A percentile compares a stretch with the other conserved stretches of the same genome.
Conservation (phyloP, 1,140 invertebrate genomes). For the Scaptomyza montana region DNA sequence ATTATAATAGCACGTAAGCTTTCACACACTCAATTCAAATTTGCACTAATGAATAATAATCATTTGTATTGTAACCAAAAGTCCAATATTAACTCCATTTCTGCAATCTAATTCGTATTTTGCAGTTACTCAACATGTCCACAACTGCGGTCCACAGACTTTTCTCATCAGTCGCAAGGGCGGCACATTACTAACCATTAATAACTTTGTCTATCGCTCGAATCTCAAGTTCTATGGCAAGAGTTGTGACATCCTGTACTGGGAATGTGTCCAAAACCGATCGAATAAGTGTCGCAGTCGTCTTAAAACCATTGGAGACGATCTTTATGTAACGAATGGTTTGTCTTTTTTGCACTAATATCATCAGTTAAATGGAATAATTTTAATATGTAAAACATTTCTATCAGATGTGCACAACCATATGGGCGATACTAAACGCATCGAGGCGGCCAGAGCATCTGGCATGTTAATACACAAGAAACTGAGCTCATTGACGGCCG, state of each 20-base stretch:
- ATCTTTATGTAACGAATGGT: constrained; percentile 83
- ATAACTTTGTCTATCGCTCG: constrained; percentile 82
- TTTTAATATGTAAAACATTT: neutral
- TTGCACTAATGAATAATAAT: neutral
- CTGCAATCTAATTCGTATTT: constrained; percentile 24
- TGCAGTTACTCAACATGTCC: constrained; percentile 74
- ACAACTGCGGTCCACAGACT: constrained; percentile 75
- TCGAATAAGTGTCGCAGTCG: constrained; percentile 80
- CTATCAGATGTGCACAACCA: constrained; percentile 78
- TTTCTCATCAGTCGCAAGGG: constrained; percentile 83
- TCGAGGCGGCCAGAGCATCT: constrained; percentile 61
- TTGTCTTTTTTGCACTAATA: constrained; percentile 6
- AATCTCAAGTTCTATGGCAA: constrained; percentile 80
- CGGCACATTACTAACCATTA: constrained; percentile 74
- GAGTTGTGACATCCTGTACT: constrained; percentile 75
- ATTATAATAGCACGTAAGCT: constrained; percentile 50
- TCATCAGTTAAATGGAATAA: neutral
- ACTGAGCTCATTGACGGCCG: constrained; percentile 63
- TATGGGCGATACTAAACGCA: constrained; percentile 66
- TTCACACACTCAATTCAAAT: neutral
- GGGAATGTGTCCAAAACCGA: constrained; percentile 83
- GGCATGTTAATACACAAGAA: constrained; percentile 79
- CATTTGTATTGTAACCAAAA: neutral
- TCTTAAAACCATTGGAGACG: constrained; percentile 80
- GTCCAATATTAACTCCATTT: neutral